These are phyloP conservation scores for Aphelenchoides avenae DNA, from an alignment of 1,140 invertebrate genomes.

Conservation along the genomic window DNA sequence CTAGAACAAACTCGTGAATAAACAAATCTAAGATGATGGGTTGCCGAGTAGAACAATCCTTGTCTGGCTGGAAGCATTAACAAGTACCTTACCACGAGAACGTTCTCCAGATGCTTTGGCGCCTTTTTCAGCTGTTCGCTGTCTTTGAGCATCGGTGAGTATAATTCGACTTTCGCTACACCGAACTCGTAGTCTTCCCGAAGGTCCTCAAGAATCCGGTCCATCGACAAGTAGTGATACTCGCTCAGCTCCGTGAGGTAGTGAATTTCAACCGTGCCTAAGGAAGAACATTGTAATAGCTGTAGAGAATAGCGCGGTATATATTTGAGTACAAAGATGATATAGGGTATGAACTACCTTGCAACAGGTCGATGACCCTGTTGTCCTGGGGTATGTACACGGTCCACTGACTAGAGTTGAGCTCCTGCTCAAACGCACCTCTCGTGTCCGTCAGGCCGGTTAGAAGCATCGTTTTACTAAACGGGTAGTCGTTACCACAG, in stretches of 20 bases:
- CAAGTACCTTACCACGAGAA: neutral
- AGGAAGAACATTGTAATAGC: neutral
- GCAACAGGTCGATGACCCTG: neutral
- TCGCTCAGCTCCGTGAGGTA: neutral
- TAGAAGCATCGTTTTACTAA: neutral
- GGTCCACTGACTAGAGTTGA: neutral
- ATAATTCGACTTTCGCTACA: conserved; percentile 1
- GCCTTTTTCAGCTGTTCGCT: neutral
- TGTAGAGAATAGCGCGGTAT: neutral
- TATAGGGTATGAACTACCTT: neutral
- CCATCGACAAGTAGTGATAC: conserved; percentile 1
- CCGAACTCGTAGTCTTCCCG: conserved; percentile 3
- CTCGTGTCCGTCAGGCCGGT: neutral
- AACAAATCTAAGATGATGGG: too few relatives aligned
- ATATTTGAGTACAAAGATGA: neutral
- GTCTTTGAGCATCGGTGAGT: neutral
- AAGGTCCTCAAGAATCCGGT: neutral
- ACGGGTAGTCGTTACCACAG: neutral
- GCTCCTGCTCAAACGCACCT: conserved; percentile 3
- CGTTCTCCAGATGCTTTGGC: neutral
- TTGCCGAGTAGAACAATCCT: too few relatives aligned
- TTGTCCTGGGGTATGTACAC: neutral
- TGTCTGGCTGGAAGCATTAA: too few relatives aligned
- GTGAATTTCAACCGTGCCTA: conserved; percentile 1
- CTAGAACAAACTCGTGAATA: neutral